A percentile compares a stretch with the other conserved stretches of the same genome.
Conservation (phyloP, 2,888 invertebrate species). For the Nymphalis urticae region DNA sequence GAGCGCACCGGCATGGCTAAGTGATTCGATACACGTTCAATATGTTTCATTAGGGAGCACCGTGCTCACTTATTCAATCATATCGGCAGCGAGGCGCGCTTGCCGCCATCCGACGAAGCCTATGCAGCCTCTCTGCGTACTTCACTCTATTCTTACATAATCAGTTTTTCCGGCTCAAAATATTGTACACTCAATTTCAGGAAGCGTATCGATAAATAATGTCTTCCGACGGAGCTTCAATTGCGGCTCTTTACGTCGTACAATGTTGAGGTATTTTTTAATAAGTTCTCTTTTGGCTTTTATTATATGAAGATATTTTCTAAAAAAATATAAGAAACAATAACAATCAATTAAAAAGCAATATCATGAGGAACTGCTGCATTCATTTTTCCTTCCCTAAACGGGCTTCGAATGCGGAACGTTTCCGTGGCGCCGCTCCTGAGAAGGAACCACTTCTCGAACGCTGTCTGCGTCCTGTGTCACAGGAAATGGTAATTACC, state of each 20-base stretch:
- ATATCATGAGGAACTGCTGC: slow-evolving; percentile 46
- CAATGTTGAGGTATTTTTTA: neutral
- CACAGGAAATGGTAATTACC: slow-evolving; percentile 82
- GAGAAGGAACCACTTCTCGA: slow-evolving; percentile 59
- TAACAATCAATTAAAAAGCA: slow-evolving; percentile 39
- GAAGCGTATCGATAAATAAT: slow-evolving; percentile 47
- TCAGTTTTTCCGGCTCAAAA: slow-evolving; percentile 64
- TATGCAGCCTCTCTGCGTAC: slow-evolving; percentile 56
- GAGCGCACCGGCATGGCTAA: slow-evolving; percentile 73
- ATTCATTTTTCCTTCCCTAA: slow-evolving; percentile 58
- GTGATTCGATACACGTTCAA: slow-evolving; percentile 81
- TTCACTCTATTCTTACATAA: slow-evolving; percentile 68
- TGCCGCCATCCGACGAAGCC: slow-evolving; percentile 48
- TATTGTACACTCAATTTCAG: slow-evolving; percentile 61
- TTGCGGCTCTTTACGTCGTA: slow-evolving; percentile 30
- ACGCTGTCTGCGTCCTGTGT: slow-evolving; percentile 74
- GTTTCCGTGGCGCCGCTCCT: slow-evolving; percentile 50
- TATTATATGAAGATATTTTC: slow-evolving; percentile 1
- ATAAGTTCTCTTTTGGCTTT: neutral
- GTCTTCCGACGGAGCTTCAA: slow-evolving; percentile 41
- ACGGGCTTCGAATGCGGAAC: slow-evolving; percentile 49
- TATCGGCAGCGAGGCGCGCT: slow-evolving; percentile 63
- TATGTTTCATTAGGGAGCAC: slow-evolving; percentile 79
- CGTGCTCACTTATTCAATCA: slow-evolving; percentile 79
- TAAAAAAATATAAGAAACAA: slow-evolving; percentile 7